These are phyloP conservation scores for Euura saliciscinereae DNA, from an alignment of 1,140 invertebrate genomes.

Conservation along the genomic window DNA sequence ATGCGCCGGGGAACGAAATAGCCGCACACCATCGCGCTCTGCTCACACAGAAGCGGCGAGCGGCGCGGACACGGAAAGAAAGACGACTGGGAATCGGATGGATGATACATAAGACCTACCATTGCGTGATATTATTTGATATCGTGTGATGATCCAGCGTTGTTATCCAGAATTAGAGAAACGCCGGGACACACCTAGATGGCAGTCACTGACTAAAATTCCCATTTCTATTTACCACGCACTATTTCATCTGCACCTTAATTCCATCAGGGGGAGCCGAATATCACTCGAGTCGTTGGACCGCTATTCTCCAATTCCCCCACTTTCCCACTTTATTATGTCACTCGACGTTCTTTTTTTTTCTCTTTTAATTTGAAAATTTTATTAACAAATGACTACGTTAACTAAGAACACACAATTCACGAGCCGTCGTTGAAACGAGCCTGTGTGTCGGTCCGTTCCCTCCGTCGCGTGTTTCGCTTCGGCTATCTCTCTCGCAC, in stretches of 20 bases:
- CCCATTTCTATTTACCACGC: background rate
- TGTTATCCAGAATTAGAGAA: background rate
- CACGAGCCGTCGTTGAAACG: background rate
- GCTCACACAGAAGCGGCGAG: constrained; percentile 25
- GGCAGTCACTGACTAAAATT: background rate
- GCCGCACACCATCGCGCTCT: constrained; percentile 6
- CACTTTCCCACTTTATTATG: background rate
- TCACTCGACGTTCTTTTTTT: background rate
- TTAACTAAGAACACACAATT: background rate
- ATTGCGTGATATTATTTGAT: background rate
- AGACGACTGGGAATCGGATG: background rate
- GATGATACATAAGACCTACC: constrained; percentile 5
- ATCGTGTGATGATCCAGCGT: background rate
- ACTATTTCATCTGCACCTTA: background rate
- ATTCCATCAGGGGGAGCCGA: background rate
- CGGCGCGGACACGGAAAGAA: background rate
- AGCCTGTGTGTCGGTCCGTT: constrained; percentile 1
- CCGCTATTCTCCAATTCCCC: background rate
- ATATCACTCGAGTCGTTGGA: background rate
- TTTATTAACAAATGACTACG: too few relatives aligned
- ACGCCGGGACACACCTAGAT: background rate
- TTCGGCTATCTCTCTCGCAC: constrained; percentile 3
- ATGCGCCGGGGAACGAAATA: too few relatives aligned
- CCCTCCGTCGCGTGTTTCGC: constrained; percentile 1
- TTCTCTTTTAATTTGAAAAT: background rate